Evolutionary conservation across 2,888 invertebrate genomes (phyloP).

Genomic region (Atrina japonica): DNA sequence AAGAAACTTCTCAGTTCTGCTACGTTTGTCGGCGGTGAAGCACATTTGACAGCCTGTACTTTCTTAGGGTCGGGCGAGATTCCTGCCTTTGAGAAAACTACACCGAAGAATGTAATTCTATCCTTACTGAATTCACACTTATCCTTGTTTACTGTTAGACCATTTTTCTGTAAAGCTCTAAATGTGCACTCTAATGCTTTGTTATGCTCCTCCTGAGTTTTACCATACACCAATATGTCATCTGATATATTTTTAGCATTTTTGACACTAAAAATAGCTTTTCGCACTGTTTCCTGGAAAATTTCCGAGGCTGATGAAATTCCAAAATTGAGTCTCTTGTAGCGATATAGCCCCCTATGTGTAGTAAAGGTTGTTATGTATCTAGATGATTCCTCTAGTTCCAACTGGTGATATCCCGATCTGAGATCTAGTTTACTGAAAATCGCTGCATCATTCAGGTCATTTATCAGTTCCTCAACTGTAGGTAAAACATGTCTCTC

Average conservation of each 20-base stretch:
- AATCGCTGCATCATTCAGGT: constrained; percentile 52
- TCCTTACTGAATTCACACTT: constrained; percentile 64
- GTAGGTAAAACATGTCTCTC: constrained; percentile 56
- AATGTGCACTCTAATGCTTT: constrained; percentile 58
- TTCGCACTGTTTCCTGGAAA: constrained; percentile 48
- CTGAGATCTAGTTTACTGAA: constrained; percentile 44
- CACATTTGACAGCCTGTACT: constrained; percentile 48
- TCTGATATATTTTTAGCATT: constrained; percentile 77
- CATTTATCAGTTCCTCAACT: constrained; percentile 54
- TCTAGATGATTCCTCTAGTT: constrained; percentile 34
- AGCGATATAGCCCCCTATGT: constrained; percentile 47
- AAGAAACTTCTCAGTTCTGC: constrained; percentile 57
- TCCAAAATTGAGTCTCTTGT: constrained; percentile 56
- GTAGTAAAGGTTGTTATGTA: constrained; percentile 50
- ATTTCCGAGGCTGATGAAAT: constrained; percentile 50
- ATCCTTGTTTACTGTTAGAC: too few relatives aligned
- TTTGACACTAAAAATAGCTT: constrained; percentile 61
- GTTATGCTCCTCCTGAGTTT: constrained; percentile 68
- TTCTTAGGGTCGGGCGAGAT: constrained; percentile 55
- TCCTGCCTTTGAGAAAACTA: constrained; percentile 38
- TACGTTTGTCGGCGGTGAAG: constrained; percentile 46
- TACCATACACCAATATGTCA: too few relatives aligned
- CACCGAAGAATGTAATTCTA: constrained; percentile 48
- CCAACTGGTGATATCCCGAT: constrained; percentile 49
- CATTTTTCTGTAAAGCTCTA: constrained; percentile 43